Conservation (phyloP, 2,113 vertebrate genomes). For the Platanista minor region DNA sequence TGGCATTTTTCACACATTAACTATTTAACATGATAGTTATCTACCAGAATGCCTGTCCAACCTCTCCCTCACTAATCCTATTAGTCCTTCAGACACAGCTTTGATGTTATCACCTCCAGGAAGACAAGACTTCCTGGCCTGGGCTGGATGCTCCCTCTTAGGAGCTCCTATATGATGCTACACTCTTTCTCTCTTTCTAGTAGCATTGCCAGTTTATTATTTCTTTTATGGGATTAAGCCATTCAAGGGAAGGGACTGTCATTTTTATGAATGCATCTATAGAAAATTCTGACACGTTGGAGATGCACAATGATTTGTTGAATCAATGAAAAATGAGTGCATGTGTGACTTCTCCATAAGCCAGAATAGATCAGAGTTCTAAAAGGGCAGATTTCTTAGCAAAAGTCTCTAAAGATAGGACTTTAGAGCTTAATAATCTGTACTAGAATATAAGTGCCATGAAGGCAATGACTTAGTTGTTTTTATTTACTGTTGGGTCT, state of each 20-base stretch:
- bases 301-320: background rate
- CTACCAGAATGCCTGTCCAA: background rate
- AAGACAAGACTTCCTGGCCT: background rate
- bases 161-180: background rate
- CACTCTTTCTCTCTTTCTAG: background rate
- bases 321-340: background rate
- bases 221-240: background rate
- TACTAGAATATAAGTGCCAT: background rate
- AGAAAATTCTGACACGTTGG: background rate
- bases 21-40: background rate
- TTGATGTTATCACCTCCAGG: background rate
- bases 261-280: background rate
- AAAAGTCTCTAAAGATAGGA: background rate
- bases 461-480: background rate
- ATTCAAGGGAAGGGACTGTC: background rate
- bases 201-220: background rate
- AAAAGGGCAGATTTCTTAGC: background rate
- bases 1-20: background rate
- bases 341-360: background rate
- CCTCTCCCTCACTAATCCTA: background rate
- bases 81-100: background rate
- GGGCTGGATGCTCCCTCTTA: background rate
- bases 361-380: background rate
- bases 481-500: background rate
- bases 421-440: background rate